Base-by-base conservation (phyloP, 2,888 invertebrate species). In the Clunio marinus region DNA sequence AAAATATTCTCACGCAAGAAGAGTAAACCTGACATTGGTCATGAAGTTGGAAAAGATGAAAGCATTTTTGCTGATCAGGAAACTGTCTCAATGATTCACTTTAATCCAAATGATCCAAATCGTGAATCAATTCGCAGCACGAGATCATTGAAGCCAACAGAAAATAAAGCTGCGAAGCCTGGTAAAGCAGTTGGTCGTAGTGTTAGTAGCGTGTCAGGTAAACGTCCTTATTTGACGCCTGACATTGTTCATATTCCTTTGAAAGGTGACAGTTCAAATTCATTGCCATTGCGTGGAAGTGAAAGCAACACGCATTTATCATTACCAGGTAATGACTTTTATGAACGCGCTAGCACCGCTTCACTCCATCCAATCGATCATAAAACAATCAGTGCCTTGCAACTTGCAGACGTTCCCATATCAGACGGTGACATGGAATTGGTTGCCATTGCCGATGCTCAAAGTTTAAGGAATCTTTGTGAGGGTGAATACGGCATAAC, bases 191-290 rank as follows among this genome's bases (percentile, higher is more conserved):
- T 83, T 5, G 84, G 82, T 0, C 79, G 85, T 1, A 85, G 85
- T 63, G 83, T 84, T 1, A 85, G 85, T 73, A 83, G 83, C 74
- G 82, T 84, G 0, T 85, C 85, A 0, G 84, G 84, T 1, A 80
- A 82, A 70, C 77, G 85, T 0, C 84, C 85, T 0, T 79, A 83
- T 15, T 73, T 84, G 1, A 83, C 83, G 15, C 84, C 84, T 51
- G 83, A 84, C 70, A 81, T 87, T 59, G 83, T 88, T 65, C 85
- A 86, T 71, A 86, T 88, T 67, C 86, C 87, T 0, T 75, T 87
- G 1, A 87, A 87, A 76, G 86, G 84, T 1, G 84, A 83, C 70
- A 72, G 76, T 74, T 78, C 80, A 25, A 74, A 78, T 2, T 82
- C 81, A 20, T 76, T 77, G 70, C 73, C 71, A 1, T 78, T 80